Evolutionary conservation across 2,888 invertebrate species (phyloP).

Genomic region (Icerya purchasi): DNA sequence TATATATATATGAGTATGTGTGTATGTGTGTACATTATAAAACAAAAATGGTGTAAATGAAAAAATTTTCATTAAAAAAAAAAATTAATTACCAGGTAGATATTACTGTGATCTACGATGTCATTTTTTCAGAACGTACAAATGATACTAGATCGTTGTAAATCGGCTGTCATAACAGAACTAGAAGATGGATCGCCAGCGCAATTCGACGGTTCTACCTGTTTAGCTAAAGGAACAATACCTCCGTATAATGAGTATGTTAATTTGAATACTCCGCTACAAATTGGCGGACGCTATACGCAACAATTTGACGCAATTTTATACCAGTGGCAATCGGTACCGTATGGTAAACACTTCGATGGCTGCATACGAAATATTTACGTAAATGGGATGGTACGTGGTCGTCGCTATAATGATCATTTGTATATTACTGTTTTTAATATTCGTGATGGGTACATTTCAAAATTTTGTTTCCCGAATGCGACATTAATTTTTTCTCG

Average conservation of each 20-base stretch:
- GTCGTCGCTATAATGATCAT: too few relatives aligned
- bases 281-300: slow-evolving; percentile 79
- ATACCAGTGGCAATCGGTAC: slow-evolving; percentile 79
- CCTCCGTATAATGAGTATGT: slow-evolving; percentile 90
- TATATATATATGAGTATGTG: too few relatives aligned
- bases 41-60: too few relatives aligned
- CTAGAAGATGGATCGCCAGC: slow-evolving; percentile 65
- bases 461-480: too few relatives aligned
- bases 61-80: too few relatives aligned
- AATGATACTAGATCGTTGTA: slow-evolving; percentile 82
- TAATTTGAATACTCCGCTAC: slow-evolving; percentile 84
- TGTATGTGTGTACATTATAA: too few relatives aligned
- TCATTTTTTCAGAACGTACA: slow-evolving; percentile 41
- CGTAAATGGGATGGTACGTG: slow-evolving; percentile 57
- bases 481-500: too few relatives aligned
- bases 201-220: slow-evolving; percentile 70
- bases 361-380: slow-evolving; percentile 90
- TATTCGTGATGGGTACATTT: too few relatives aligned
- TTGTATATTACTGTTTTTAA: background rate
- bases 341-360: slow-evolving; percentile 73
- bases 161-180: slow-evolving; percentile 68
- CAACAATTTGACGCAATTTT: slow-evolving; percentile 73
- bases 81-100: too few relatives aligned
- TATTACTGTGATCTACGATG: too few relatives aligned
- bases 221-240: slow-evolving; percentile 72